Conservation (phyloP, 37 sponge, comb jelly and placozoan genomes). For the Theonella swinhoei region DNA sequence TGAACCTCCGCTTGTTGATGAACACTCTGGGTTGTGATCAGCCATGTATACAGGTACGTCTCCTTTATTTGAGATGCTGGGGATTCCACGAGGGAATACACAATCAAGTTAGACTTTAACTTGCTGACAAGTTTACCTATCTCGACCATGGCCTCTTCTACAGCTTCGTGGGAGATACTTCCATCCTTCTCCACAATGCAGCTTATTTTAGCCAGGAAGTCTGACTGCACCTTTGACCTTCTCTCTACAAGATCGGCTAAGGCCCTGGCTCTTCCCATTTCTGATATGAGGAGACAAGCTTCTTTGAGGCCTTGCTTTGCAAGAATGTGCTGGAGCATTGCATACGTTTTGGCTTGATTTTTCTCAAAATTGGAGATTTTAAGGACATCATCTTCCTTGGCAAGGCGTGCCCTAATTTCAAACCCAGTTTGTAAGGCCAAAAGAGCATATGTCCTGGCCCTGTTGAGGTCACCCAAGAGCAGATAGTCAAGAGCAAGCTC, state of each 20-base stretch:
- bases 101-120: constrained; percentile 18
- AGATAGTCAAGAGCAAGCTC: constrained; percentile 55
- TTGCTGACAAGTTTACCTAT: neutral
- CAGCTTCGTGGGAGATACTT: neutral
- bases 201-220: neutral
- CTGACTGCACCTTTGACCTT: neutral
- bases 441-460: constrained; percentile 29
- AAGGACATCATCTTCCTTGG: constrained; percentile 35
- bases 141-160: neutral
- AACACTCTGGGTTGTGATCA: neutral
- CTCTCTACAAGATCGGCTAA: constrained; percentile 21
- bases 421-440: constrained; percentile 21
- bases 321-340: constrained; percentile 32
- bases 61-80: neutral
- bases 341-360: constrained; percentile 35
- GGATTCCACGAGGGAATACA: constrained; percentile 47
- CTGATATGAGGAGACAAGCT: constrained; percentile 44
- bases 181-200: constrained; percentile 1
- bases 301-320: constrained; percentile 20
- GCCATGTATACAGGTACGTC: constrained; percentile 45
- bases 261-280: constrained; percentile 52
- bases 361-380: constrained; percentile 63
- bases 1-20: neutral
- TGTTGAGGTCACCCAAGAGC: constrained; percentile 3
- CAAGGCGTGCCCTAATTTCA: constrained; percentile 13